Percentiles rank a stretch among this genome's conserved stretches.
These are phyloP conservation scores for Asarcornis scutulata DNA, from an alignment of 2,113 vertebrate genomes.

Conservation along the genomic window DNA sequence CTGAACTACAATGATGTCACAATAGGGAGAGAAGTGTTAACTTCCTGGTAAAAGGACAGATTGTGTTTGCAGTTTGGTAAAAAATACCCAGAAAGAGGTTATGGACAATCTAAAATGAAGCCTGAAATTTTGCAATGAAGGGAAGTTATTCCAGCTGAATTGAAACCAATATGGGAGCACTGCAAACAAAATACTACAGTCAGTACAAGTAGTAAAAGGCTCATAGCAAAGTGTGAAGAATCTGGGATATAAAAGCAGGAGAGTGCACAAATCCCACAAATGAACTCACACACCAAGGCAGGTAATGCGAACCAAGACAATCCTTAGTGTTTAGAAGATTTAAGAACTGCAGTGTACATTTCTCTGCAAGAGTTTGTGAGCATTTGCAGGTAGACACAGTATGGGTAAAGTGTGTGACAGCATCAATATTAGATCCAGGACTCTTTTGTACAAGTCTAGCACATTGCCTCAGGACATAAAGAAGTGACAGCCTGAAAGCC, in stretches of 20 bases:
- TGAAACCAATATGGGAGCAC: conserved; percentile 13
- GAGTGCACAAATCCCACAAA: neutral
- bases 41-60: neutral
- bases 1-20: neutral
- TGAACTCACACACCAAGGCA: neutral
- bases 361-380: neutral
- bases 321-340: neutral
- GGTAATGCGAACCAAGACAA: neutral
- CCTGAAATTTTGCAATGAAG: neutral
- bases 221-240: neutral
- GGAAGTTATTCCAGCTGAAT: neutral
- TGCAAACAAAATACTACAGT: neutral
- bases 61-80: neutral
- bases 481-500: neutral
- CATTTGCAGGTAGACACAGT: neutral
- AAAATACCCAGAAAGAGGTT: neutral
- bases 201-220: neutral
- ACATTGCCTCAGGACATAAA: neutral
- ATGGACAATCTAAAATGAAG: neutral
- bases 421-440: neutral
- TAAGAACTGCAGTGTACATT: neutral
- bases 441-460: neutral
- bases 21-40: neutral
- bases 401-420: neutral
- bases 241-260: neutral